Evolutionary conservation across 2,113 vertebrate genomes (phyloP).

Genomic region (Scalopus aquaticus): DNA sequence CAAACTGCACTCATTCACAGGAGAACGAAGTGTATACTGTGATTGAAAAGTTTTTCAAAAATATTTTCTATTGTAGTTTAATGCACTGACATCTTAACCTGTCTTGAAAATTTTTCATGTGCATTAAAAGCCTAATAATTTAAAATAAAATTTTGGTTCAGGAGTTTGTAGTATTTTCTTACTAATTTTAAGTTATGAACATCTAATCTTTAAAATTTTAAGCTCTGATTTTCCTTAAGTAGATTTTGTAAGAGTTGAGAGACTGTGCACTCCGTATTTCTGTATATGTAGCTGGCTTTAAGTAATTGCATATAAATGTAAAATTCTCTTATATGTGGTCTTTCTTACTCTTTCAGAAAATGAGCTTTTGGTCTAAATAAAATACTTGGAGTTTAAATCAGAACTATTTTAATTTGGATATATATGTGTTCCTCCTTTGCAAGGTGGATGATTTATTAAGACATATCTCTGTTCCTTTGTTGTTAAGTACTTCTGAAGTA

Average conservation of each 20-base stretch:
- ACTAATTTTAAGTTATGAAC: conserved; percentile 29
- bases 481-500: background rate
- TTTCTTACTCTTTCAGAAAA: conserved; percentile 14
- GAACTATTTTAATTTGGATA: background rate
- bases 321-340: background rate
- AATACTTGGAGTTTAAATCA: background rate
- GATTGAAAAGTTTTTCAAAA: conserved; percentile 39
- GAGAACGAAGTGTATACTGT: conserved; percentile 23
- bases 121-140: conserved; percentile 32
- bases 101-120: conserved; percentile 20
- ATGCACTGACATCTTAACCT: conserved; percentile 21
- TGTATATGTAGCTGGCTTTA: background rate
- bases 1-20: background rate
- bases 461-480: background rate
- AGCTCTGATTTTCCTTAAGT: conserved; percentile 3
- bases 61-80: conserved; percentile 36
- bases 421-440: background rate
- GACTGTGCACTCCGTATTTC: background rate
- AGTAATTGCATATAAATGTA: conserved; percentile 27
- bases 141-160: conserved; percentile 76
- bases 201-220: conserved; percentile 25
- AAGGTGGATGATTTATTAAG: background rate
- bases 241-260: background rate
- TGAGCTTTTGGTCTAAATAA: background rate
- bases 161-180: conserved; percentile 53